Evolutionary conservation across 2,797 vertebrate species (phyloP), one percentile per base, ranked within the genome.

Genomic region (Fistularia tabacaria): DNA sequence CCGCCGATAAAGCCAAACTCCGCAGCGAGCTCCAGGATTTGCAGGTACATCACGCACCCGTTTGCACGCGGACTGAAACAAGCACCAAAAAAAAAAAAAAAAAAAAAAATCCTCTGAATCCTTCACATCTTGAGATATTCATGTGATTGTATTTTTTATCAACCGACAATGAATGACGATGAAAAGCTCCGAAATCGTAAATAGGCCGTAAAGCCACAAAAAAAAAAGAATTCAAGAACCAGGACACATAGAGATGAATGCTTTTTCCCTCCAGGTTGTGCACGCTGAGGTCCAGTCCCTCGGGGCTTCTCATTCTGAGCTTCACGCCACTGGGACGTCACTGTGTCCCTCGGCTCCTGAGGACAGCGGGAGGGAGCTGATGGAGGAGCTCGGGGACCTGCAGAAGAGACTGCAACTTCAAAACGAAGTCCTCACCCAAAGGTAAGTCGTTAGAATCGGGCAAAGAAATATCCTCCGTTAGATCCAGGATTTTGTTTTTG

Each of bases 1-100:
- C 93, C 60, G 88, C 92, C 1, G 93, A 99, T 74, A 94, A 92
- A 87, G 59, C 85, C 64, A 97, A 94, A 69, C 82, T 95, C 36
- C 87, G 92, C 66, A 71, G 74, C 57, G 94, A 98, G 74, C 76
- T 96, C 9, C 92, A 94, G 10, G 83, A 89, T 42, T 54, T 93
- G 13, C 91, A 95, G 92, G 97, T 96, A 89, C 13, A 4, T 3
- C n/a, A 38, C 48, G 10, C 12, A 14, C 37, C 3, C 10, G 14
- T n/a, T 41, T 6, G 4, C 7, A 49, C 42, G 63, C 11, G 51
- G 0, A 51, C 36, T 45, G 11, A 14, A 3, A 42, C 46, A 47
- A n/a, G n/a, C n/a, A n/a, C n/a, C n/a, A n/a, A n/a, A n/a, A n/a
- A n/a, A n/a, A n/a, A n/a, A n/a, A n/a, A n/a, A n/a, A n/a, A n/a